Conservation (phyloP, 2,888 invertebrate species). For the Sphaerophoria rueppellii region DNA sequence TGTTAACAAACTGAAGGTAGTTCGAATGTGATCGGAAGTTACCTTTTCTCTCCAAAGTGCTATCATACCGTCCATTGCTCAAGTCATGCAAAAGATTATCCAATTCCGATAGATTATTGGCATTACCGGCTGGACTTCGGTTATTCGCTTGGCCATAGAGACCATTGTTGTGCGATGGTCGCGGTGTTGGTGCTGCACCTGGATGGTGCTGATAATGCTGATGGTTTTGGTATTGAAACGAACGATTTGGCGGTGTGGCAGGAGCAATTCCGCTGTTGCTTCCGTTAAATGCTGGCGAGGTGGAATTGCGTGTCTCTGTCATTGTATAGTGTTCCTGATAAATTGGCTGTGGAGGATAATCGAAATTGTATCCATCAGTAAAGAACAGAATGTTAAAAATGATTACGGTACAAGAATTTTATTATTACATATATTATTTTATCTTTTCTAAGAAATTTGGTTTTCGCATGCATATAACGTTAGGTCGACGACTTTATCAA, state of each 20-base stretch:
- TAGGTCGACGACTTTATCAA: neutral
- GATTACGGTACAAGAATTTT: no score
- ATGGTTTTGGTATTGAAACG: conserved; percentile 78
- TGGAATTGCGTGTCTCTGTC: conserved; percentile 78
- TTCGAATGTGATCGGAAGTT: neutral
- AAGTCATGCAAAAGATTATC: conserved; percentile 96
- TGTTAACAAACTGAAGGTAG: neutral
- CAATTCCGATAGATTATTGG: conserved; percentile 93
- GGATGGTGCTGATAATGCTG: conserved; percentile 72
- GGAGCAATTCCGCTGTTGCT: conserved; percentile 48
- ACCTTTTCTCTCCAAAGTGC: conserved; percentile 83
- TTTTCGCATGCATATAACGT: neutral
- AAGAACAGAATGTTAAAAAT: neutral
- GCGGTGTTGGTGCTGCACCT: conserved; percentile 53
- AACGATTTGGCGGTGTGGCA: conserved; percentile 73
- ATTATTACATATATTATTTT: no score
- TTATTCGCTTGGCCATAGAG: conserved; percentile 61
- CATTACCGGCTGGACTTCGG: conserved; percentile 74
- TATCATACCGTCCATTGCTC: conserved; percentile 88
- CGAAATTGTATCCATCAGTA: neutral
- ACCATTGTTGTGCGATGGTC: conserved; percentile 44
- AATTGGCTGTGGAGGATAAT: conserved; percentile 75
- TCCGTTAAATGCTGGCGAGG: conserved; percentile 76
- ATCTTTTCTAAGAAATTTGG: conserved; percentile 1
- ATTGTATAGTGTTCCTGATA: conserved; percentile 79